Base-by-base conservation (phyloP, 2,888 invertebrate species). In the Ichneumoninae sp. region DNA sequence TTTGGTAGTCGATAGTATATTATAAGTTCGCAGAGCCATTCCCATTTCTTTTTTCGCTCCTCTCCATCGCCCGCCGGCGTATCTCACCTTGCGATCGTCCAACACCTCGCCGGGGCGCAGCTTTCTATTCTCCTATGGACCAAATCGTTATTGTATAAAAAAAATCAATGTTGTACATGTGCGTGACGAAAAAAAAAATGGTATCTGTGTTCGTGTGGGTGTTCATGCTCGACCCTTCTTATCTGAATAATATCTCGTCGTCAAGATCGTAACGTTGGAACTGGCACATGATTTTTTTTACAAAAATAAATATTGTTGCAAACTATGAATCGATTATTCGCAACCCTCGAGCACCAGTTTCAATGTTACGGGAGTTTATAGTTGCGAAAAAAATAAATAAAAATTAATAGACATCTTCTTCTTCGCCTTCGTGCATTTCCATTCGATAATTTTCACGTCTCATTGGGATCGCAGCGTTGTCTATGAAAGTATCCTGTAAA, bases 41-140 rank as follows among this genome's bases (percentile, higher is more conserved):
- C 85, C 66, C 75, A 73, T 79, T 36, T 83, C 52, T 60, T 73
- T 83, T 74, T 44, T 69, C 52, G 57, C 33, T 75, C 76, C 85
- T 71, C 75, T 83, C 74, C 77, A 52, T 73, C 40, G 66, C 54
- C 83, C 87, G 85, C 85, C 85, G 89, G 85, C 89, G 89, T 90
- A 88, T 93, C 94, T 94, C 93, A 98, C 98, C 98, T 98, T 97
- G 96, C 97, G 97, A 94, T 98, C 98, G 95, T 97, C 97, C 95
- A 97, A 95, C 94, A 98, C 97, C 96, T 98, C 98, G 94, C 98
- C 98, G 92, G 98, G 98, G 93, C 98, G 97, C 95, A 98, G 97
- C 96, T 98, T 97, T 95, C 96, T 97, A 96, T 97, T 96, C 95
- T 97, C 97, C 97, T 96, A 96, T 94, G 95, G 91, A 94, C 88